These are phyloP conservation scores for Seriola dumerili DNA, from an alignment of 2,113 vertebrate species.

Conservation along the genomic window DNA sequence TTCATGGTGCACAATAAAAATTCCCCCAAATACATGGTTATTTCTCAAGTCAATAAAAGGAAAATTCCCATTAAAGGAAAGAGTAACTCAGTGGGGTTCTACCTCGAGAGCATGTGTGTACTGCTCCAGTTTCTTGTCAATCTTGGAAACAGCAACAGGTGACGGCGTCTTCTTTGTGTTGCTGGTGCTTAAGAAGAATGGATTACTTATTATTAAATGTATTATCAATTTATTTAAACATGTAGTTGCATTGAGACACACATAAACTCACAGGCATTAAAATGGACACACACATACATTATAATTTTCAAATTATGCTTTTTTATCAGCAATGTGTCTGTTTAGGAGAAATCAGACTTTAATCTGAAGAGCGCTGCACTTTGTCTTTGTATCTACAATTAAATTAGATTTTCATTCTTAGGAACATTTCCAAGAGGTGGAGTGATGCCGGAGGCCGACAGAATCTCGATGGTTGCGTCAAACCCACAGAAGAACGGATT, in stretches of 20 bases:
- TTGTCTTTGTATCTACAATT: background rate
- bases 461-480: background rate
- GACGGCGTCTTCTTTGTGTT: conserved; percentile 87
- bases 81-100: conserved; percentile 11
- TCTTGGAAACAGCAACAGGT: conserved; percentile 87
- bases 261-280: too few species aligned
- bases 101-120: conserved; percentile 95
- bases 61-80: background rate
- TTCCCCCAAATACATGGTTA: background rate
- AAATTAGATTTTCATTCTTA: background rate
- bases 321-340: background rate
- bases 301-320: too few species aligned
- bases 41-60: background rate
- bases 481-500: background rate
- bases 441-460: background rate
- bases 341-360: background rate
- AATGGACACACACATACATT: too few species aligned
- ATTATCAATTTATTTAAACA: too few species aligned
- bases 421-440: conserved; percentile 1
- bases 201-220: background rate
- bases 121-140: conserved; percentile 90
- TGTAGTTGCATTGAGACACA: too few species aligned
- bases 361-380: background rate
- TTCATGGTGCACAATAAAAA: too few species aligned
- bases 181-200: conserved; percentile 79